These are phyloP conservation scores for Bilobella aurantiaca DNA, from an alignment of 1,140 invertebrate species.

Conservation along the genomic window DNA sequence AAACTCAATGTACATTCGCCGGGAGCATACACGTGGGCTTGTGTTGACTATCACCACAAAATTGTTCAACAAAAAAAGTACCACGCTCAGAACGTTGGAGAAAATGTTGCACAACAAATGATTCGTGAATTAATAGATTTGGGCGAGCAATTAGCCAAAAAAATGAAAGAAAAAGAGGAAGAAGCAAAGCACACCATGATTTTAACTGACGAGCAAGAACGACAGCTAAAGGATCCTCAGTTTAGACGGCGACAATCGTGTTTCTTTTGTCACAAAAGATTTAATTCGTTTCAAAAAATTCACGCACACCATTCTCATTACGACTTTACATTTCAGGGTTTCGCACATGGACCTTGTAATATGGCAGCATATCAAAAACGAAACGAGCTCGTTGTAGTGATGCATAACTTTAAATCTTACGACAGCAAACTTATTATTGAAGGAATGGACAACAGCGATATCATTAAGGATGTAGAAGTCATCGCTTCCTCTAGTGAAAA, in stretches of 20 bases:
- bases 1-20: constrained; percentile 6
- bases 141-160: neutral
- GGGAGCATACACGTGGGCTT: constrained; percentile 4
- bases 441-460: neutral
- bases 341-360: neutral
- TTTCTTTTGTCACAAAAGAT: constrained; percentile 11
- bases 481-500: neutral
- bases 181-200: neutral
- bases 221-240: neutral
- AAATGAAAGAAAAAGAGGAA: constrained; percentile 1
- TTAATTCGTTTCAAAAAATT: neutral
- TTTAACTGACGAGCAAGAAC: neutral
- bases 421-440: neutral
- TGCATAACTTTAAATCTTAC: neutral
- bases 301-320: neutral
- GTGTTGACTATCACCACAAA: constrained; percentile 1
- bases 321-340: neutral
- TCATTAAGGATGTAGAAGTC: neutral
- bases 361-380: neutral
- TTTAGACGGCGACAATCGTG: neutral
- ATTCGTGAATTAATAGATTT: neutral
- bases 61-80: neutral
- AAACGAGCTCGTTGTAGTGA: neutral
- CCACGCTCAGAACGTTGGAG: neutral
- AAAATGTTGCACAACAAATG: constrained; percentile 11